phyloP scores from a whole-genome alignment of 2,888 invertebrate genomes.

The Sinelater perroti region DNA sequence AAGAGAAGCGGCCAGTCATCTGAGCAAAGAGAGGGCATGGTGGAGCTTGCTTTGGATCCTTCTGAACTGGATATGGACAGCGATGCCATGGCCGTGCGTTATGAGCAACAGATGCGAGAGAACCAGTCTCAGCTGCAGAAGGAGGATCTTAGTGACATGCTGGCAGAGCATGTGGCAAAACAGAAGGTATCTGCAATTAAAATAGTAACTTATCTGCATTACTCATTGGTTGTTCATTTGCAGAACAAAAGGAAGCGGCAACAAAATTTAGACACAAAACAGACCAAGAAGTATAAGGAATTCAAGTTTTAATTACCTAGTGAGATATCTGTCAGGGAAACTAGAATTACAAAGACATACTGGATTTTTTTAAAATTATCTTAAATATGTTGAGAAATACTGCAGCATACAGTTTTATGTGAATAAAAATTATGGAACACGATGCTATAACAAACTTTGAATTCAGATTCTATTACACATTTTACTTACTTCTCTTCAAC shows the following conservation, averaged over 20 bases:
- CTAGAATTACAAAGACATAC: too few species aligned
- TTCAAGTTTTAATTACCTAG: conserved; percentile 87
- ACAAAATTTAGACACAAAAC: conserved; percentile 88
- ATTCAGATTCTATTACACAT: too few species aligned
- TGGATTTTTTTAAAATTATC: too few species aligned
- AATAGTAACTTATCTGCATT: background rate
- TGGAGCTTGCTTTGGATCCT: conserved; percentile 96
- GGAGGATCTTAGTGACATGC: conserved; percentile 98
- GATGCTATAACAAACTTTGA: too few species aligned
- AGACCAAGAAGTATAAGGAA: conserved; percentile 97
- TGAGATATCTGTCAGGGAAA: too few species aligned
- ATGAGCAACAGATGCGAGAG: conserved; percentile 95
- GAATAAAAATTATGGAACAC: too few species aligned
- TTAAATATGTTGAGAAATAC: too few species aligned
- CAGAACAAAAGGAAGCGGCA: conserved; percentile 93
- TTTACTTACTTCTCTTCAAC: too few species aligned
- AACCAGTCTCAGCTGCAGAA: conserved; percentile 87
- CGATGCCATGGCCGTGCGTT: conserved; percentile 93
- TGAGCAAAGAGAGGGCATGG: conserved; percentile 72
- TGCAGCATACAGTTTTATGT: too few species aligned
- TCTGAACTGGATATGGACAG: conserved; percentile 96
- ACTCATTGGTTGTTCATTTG: conserved; percentile 57
- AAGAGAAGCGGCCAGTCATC: conserved; percentile 54
- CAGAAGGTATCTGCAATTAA: conserved; percentile 75
- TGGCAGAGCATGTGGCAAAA: conserved; percentile 96